Base-by-base conservation (phyloP, 2,797 vertebrate species). In the Cryptoblepharus egeriae region DNA sequence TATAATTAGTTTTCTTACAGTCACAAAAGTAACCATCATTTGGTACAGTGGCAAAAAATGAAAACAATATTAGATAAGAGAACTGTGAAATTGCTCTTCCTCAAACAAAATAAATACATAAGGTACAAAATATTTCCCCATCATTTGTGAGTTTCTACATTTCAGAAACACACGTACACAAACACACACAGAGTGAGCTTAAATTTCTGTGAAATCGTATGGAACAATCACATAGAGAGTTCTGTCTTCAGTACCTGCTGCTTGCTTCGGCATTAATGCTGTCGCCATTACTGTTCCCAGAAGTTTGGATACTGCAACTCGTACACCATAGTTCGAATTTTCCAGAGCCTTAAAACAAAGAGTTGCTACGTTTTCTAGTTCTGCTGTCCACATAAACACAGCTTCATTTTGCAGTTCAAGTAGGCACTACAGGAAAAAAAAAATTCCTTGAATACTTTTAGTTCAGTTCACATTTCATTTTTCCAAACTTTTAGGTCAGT, bases 351-450 rank as follows among this genome's bases (percentile, higher is more conserved):
- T 99, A 88, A 98, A 99, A 91, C 98, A 99, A 74, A 99, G 93
- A 0, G 99, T 99, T 87, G 98, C 98, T 84, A 99, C 92, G 37
- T 98, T 99, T 95, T 99, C 99, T 88, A 99, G 94, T 90, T 99
- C 99, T 63, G 98, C 97, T 80, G 98, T 99, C 98, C 99, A 99
- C 98, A 99, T 99, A 92, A 99, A 99, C 11, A 99, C 98, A 0
- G 99, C 98, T 94, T 99, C 99, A 83, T 98, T 99, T 93, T 99
- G 99, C 80, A 99, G 96, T 96, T 99, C 99, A 87, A 99, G 89
- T 55, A 99, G 93, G 89, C 98, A 99, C 99, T 99, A 65, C 1
- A 80, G 55, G 84, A 90, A 73, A 37, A 4, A n/a, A 77, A 28
- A 88, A 45, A 73, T 83, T 57, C 60, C 10, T 45, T 79, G 9